Base-by-base conservation (phyloP, 1,140 invertebrate species). In the Scaptomyza montana region DNA sequence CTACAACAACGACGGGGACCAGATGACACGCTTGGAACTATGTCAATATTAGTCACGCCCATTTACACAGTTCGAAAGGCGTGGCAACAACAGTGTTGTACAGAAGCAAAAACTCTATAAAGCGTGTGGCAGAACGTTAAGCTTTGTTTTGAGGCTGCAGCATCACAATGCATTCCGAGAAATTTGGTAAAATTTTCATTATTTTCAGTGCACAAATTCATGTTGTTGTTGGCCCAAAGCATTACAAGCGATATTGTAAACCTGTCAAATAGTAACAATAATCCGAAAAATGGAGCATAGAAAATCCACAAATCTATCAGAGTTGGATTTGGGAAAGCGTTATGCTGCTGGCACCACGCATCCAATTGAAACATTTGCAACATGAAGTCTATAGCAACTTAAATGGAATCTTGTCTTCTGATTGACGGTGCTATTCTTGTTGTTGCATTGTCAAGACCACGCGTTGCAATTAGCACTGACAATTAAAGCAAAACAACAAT, bases 61-160 rank as follows among this genome's bases (percentile, higher is more conserved):
- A 87, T 81, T 86, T 86, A 86, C 87, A 67, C 78, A 78, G 82
- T 81, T 72, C 81, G 75, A 87, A 73, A 74, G 70, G 77, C 74
- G 81, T 74, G 46, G 33, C 7, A n/a, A 49, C 3, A 30, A 25
- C 6, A 5, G 41, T 4, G 21, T 25, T 25, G 21, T 25, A 25
- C 21, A 25, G 21, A 25, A 28, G 36, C 3, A 12, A 21, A 6
- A 16, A 9, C 39, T 41, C 4, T 6, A 25, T 8, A 16, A 28
- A 10, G 50, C 41, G 45, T 43, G 56, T 43, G 50, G n/a, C 74
- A 78, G 81, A 70, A 77, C 86, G 57, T 47, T 10, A 25, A 57
- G 59, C 49, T 46, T 28, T 59, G 62, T 72, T 66, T 62, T 62
- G 53, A 71, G 55, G 65, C 16, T 16, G 16, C 1, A 16, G 16